phyloP scores from a whole-genome alignment of 2,888 invertebrate genomes.

The Drosophila kuntzei region DNA sequence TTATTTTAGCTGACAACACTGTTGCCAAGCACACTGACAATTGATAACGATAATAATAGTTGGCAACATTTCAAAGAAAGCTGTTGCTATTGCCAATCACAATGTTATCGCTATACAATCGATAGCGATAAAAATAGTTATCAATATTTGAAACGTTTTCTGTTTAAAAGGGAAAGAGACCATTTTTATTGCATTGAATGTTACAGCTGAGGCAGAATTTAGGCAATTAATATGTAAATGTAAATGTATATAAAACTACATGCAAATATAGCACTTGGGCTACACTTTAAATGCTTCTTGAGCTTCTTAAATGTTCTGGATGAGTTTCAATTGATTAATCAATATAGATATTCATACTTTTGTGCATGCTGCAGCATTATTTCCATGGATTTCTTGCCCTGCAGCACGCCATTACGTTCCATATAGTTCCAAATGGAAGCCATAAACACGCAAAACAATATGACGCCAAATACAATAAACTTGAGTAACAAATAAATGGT shows the following conservation, averaged over 20 bases:
- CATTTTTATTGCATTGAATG: slow-evolving; percentile 55
- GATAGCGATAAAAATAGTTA: background rate
- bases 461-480: slow-evolving; percentile 88
- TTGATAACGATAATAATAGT: background rate
- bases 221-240: slow-evolving; percentile 6
- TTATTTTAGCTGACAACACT: too few relatives aligned
- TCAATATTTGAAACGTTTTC: background rate
- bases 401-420: slow-evolving; percentile 91
- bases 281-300: slow-evolving; percentile 75
- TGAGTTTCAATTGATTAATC: slow-evolving; percentile 7
- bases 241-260: slow-evolving; percentile 22
- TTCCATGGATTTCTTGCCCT: slow-evolving; percentile 91
- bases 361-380: slow-evolving; percentile 84
- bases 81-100: slow-evolving; percentile 34
- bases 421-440: slow-evolving; percentile 93
- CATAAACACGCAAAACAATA: slow-evolving; percentile 91
- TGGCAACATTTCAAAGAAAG: background rate
- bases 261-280: slow-evolving; percentile 18
- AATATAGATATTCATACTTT: slow-evolving; percentile 74
- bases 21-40: too few relatives aligned
- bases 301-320: slow-evolving; percentile 56
- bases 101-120: background rate
- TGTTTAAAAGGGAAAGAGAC: slow-evolving; percentile 37
- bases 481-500: slow-evolving; percentile 87
- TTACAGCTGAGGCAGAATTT: slow-evolving; percentile 29